Evolutionary conservation across 2,797 vertebrate species (phyloP).

Genomic region (Psittacula echo): DNA sequence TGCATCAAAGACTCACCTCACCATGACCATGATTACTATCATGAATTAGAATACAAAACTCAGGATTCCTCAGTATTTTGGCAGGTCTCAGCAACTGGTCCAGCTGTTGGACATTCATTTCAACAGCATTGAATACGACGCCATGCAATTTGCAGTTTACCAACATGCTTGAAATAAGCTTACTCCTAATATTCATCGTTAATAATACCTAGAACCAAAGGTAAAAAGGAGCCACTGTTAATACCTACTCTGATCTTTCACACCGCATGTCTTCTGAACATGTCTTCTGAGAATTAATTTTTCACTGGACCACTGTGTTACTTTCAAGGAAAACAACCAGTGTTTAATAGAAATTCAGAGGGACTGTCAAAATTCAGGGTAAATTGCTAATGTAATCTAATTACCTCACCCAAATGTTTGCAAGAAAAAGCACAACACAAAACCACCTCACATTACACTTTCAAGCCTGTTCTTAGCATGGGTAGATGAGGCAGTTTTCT

Average conservation of each 20-base stretch:
- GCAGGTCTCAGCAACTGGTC: not conserved
- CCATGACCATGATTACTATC: not conserved
- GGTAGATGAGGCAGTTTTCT: not conserved
- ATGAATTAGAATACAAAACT: not conserved
- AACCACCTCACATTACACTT: not conserved
- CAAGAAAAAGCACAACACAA: not conserved
- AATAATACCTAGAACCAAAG: not conserved
- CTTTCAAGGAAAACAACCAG: not conserved
- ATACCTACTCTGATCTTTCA: not conserved
- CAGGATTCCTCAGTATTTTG: not conserved
- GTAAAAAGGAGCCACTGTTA: not conserved
- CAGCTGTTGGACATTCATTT: not conserved
- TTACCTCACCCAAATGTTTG: not conserved
- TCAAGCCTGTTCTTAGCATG: not conserved
- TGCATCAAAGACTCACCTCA: not conserved
- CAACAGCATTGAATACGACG: not conserved
- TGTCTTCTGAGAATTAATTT: not conserved
- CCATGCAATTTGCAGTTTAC: not conserved
- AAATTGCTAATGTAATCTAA: not conserved
- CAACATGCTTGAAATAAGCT: not conserved
- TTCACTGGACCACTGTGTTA: not conserved
- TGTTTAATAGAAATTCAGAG: not conserved
- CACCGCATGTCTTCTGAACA: not conserved
- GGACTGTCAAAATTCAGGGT: not conserved
- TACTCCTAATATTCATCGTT: not conserved